Evolutionary conservation across 2,888 invertebrate species (phyloP), one percentile per base, ranked within the genome.

Genomic region (Vanessa cardui): DNA sequence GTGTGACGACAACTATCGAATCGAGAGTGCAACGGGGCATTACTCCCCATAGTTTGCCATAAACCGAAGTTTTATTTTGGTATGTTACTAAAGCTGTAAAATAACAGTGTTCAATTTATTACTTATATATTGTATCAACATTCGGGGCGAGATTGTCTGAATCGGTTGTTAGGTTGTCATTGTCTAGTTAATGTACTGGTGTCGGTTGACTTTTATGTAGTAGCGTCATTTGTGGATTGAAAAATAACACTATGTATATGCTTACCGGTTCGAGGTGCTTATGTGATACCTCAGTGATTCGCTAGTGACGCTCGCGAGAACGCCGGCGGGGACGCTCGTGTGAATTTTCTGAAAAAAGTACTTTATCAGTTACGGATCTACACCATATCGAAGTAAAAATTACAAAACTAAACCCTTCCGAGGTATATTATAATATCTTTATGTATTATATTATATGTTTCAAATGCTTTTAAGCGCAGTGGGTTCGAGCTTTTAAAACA

Each of bases 231-330:
- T 67, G 64, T 58, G 56, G 50, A 26, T 62, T 61, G 59, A 54
- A 69, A 69, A 58, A 56, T 15, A 54, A 50, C 20, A 18, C 12
- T 65, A 39, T 59, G 59, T 62, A 71, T 80, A 82, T 88, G 89
- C 93, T 93, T 92, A 93, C 93, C 92, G 84, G 81, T 84, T 82
- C 77, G 78, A 84, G 90, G 88, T 77, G 88, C 85, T 85, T 88
- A 85, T 92, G 93, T 89, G 93, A 93, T 93, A 93, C 93, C 93
- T 93, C 93, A 88, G 91, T 84, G 85, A 85, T 79, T 76, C 76
- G 82, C 87, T 90, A 91, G 83, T 90, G 90, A 78, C 92, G 92
- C 73, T 90, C 90, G 78, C 92, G 91, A 54, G 91, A 91, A 66
- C 92, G 90, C 66, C 92, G 87, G 63, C 92, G 89, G 9, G 87